phyloP scores from a whole-genome alignment of 2,797 vertebrate species.

The Rhinella marina region DNA sequence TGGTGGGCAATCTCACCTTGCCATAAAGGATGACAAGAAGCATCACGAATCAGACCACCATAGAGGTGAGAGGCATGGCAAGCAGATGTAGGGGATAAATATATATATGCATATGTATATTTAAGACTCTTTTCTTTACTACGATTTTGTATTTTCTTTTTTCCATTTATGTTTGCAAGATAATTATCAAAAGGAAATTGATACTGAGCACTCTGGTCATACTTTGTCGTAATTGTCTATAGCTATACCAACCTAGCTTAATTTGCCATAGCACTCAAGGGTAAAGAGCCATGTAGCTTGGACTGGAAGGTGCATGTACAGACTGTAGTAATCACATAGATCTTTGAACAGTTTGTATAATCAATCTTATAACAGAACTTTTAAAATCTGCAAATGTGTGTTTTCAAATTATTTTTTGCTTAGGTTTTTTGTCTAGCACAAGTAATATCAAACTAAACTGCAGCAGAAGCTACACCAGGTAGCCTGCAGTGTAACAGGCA shows the following conservation, averaged over 20 bases:
- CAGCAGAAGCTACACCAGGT: not conserved
- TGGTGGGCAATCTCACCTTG: constrained; percentile 87
- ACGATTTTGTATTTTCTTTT: not conserved
- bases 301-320: not conserved
- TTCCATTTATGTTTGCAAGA: not conserved
- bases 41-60: constrained; percentile 89
- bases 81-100: constrained; percentile 77
- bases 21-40: constrained; percentile 93
- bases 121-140: not conserved
- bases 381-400: not conserved
- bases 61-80: constrained; percentile 88
- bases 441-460: constrained; percentile 5
- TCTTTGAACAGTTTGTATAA: not conserved
- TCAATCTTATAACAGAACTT: not conserved
- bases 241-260: not conserved
- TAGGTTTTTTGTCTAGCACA: not conserved
- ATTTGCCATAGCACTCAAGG: not conserved
- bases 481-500: not conserved
- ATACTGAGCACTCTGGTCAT: not conserved
- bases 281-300: not conserved
- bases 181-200: not conserved
- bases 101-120: too few relatives aligned
- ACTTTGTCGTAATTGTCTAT: not conserved
- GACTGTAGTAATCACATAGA: not conserved
- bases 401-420: not conserved